Conservation (phyloP, 1,140 invertebrate species). For the Lucilia sericata region DNA sequence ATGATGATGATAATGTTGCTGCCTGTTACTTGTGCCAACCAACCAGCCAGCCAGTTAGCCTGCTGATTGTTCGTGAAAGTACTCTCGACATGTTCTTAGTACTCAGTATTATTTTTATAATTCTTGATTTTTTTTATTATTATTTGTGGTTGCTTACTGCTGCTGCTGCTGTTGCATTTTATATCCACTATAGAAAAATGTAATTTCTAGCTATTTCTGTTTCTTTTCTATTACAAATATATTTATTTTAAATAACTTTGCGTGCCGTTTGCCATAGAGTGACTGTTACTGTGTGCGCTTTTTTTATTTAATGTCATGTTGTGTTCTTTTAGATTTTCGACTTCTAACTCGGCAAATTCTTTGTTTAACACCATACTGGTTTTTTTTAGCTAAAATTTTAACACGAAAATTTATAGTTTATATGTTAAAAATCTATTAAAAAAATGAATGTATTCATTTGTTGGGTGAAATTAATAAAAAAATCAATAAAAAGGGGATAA, state of each 20-base stretch:
- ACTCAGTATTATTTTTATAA: slow-evolving; percentile 12
- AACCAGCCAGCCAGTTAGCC: not conserved
- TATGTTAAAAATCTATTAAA: not conserved
- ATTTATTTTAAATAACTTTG: not conserved
- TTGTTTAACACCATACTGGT: slow-evolving; percentile 14
- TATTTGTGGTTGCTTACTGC: not conserved
- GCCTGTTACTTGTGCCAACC: not conserved
- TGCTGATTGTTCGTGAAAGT: slow-evolving; percentile 11
- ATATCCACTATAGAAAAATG: slow-evolving; percentile 8
- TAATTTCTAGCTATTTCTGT: slow-evolving; percentile 12
- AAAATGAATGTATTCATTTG: not conserved
- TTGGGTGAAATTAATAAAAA: too few species aligned
- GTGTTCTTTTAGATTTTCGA: not conserved
- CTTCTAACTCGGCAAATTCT: not conserved
- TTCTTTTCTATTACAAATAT: not conserved
- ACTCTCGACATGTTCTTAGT: slow-evolving; percentile 11
- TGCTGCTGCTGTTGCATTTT: slow-evolving; percentile 15
- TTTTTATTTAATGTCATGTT: slow-evolving; percentile 13
- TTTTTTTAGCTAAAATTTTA: not conserved
- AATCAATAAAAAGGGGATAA: too few species aligned
- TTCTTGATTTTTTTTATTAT: not conserved
- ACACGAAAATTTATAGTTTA: not conserved
- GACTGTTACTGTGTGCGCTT: not conserved
- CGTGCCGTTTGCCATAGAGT: not conserved
- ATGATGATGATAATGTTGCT: slow-evolving; percentile 11